These are phyloP conservation scores for Isotomurus palustris DNA, from an alignment of 2,888 invertebrate genomes.

Conservation along the genomic window DNA sequence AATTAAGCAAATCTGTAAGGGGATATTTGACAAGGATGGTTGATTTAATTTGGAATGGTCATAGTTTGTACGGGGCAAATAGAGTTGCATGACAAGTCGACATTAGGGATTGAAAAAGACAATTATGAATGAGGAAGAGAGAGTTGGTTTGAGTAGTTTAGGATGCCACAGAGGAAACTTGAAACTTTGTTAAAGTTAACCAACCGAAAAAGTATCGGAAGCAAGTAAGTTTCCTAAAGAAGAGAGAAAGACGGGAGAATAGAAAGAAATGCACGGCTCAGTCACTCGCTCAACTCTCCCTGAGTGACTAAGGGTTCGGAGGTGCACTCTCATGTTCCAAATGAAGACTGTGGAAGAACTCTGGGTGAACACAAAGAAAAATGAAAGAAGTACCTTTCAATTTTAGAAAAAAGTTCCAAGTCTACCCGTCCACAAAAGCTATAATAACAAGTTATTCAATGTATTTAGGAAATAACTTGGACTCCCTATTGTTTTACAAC, in stretches of 20 bases:
- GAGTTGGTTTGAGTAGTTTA: neutral
- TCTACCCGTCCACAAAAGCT: neutral
- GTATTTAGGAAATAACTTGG: slow-evolving; percentile 5
- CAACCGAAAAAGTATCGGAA: slow-evolving; percentile 9
- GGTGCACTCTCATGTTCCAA: no score
- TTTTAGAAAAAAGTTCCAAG: slow-evolving; percentile 1
- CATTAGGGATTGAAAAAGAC: slow-evolving; percentile 5
- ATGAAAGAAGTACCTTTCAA: slow-evolving; percentile 6
- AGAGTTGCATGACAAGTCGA: slow-evolving; percentile 6
- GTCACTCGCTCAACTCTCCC: no score
- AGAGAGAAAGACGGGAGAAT: no score
- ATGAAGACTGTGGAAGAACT: no score
- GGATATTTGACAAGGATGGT: no score
- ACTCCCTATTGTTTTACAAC: slow-evolving; percentile 1
- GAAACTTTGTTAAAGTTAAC: slow-evolving; percentile 10
- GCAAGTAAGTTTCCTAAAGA: no score
- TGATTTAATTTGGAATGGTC: neutral
- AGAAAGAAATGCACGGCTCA: no score
- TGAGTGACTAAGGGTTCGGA: no score
- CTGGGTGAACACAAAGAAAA: neutral
- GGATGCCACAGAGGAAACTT: neutral
- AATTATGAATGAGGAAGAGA: slow-evolving; percentile 3
- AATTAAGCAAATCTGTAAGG: no score
- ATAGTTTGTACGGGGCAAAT: neutral
- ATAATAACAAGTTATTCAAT: slow-evolving; percentile 4